These are phyloP conservation scores for Sinocyclocheilus maitianheensis DNA, from an alignment of 2,113 vertebrate genomes.

Conservation along the genomic window DNA sequence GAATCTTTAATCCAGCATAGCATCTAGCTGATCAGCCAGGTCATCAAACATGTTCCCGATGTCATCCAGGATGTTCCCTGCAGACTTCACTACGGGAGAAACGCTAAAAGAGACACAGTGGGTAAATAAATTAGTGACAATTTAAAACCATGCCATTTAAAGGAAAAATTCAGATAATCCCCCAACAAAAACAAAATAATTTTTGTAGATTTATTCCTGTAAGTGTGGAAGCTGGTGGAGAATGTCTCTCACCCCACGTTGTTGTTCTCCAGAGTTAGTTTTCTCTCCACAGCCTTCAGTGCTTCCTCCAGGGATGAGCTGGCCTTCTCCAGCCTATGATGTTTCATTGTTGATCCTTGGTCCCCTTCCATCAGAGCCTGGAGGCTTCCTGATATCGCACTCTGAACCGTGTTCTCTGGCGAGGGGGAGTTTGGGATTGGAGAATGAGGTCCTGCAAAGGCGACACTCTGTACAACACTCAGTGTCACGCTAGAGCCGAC, in stretches of 20 bases:
- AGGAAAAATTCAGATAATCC: too few species aligned
- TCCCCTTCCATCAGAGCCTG: slow-evolving; percentile 42
- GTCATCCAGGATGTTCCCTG: slow-evolving; percentile 92
- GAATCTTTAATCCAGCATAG: slow-evolving; percentile 88
- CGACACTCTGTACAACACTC: slow-evolving; percentile 69
- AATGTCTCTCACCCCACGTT: slow-evolving; percentile 72
- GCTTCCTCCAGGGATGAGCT: slow-evolving; percentile 82
- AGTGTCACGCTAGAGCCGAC: slow-evolving; percentile 59
- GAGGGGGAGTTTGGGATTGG: slow-evolving; percentile 11
- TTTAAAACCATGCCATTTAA: not conserved
- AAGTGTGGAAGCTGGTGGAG: slow-evolving; percentile 16
- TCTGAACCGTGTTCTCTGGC: slow-evolving; percentile 57
- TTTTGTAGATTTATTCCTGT: too few species aligned
- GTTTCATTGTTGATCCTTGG: slow-evolving; percentile 59
- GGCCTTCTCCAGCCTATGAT: slow-evolving; percentile 86
- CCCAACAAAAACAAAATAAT: too few species aligned
- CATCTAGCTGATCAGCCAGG: slow-evolving; percentile 78
- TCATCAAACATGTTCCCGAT: slow-evolving; percentile 97
- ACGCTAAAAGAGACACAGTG: slow-evolving; percentile 44
- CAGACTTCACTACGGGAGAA: slow-evolving; percentile 61
- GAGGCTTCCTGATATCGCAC: slow-evolving; percentile 54
- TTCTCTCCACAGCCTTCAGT: slow-evolving; percentile 81
- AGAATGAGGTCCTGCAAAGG: slow-evolving; percentile 59
- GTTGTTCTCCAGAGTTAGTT: slow-evolving; percentile 71
- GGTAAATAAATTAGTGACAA: too few species aligned